Base-by-base conservation (phyloP, 1,140 invertebrate species). In the Scaptodrosophila lebanonensis region DNA sequence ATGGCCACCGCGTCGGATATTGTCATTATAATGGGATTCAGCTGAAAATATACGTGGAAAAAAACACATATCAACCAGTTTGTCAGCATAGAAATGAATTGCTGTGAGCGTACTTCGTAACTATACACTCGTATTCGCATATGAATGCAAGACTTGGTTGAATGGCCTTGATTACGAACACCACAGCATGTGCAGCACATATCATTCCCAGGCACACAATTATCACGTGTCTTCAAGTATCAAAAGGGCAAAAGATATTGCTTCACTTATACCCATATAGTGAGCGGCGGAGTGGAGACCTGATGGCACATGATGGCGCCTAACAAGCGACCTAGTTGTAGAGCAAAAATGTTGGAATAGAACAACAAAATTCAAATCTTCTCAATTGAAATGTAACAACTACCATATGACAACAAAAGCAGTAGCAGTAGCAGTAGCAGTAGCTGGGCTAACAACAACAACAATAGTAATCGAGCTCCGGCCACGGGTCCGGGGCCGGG, bases 341-440 rank as follows among this genome's bases (percentile, higher is more conserved):
- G 65, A 68, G 79, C 73, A 79, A 79, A 72, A 79, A 82, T 79
- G 73, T 47, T 77, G 73, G 62, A 61, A 73, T 56, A 79, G 54
- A 64, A 77, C 64, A 77, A 79, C 73, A 73, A 79, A 77, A 77
- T 77, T 73, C 69, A 77, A 77, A 77, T 77, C 73, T 73, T 79
- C 73, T 79, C 73, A 79, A 77, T 77, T 77, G 73, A 77, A 77
- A 77, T 72, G 73, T 79, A 54, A 79, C 73, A 68, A 49, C 53
- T 27, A 49, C 43, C 52, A 58, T 45, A 25, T 8, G 8, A 25
- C 3, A 25, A 3, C 3, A 25, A 3, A 25, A 25, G 22, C 22
- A 45, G 54, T 49, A 44, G 48, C 17, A 39, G 25, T 30, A 32
- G 49, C 33, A 49, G 43, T 49, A 42, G 30, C 47, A 36, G 17